Percentiles rank a stretch among this genome's conserved stretches.
These are phyloP conservation scores for Acanthurus leucopareius DNA, from an alignment of 2,797 vertebrate species.

Conservation along the genomic window DNA sequence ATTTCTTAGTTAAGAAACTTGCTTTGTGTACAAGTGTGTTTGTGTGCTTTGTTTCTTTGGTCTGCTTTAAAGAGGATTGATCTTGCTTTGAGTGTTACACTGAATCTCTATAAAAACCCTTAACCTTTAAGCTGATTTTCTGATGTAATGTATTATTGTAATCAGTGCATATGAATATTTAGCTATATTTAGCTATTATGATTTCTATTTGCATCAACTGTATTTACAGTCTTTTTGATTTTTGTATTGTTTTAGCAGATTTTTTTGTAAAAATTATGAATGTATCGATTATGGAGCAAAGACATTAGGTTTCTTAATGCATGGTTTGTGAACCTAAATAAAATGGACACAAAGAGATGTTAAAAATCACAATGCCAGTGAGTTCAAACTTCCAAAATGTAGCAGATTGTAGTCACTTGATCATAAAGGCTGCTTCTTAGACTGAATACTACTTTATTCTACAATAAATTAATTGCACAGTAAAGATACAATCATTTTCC, in stretches of 20 bases:
- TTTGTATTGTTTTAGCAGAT: too few species aligned
- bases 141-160: too few species aligned
- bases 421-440: too few species aligned
- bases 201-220: background rate
- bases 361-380: too few species aligned
- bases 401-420: background rate
- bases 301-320: background rate
- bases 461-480: background rate
- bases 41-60: background rate
- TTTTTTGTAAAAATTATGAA: too few species aligned
- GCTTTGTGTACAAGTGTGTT: background rate
- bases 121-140: too few species aligned
- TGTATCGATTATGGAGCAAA: background rate
- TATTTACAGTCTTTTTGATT: too few species aligned
- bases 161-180: background rate
- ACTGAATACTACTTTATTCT: background rate
- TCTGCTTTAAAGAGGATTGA: background rate
- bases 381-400: too few species aligned
- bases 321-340: background rate
- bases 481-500: background rate
- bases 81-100: too few species aligned
- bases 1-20: constrained; percentile 11
- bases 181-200: background rate
- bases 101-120: too few species aligned
- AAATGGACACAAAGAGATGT: too few species aligned